These are phyloP conservation scores for Anomalospiza imberbis DNA, from an alignment of 2,797 vertebrate species.

Conservation along the genomic window DNA sequence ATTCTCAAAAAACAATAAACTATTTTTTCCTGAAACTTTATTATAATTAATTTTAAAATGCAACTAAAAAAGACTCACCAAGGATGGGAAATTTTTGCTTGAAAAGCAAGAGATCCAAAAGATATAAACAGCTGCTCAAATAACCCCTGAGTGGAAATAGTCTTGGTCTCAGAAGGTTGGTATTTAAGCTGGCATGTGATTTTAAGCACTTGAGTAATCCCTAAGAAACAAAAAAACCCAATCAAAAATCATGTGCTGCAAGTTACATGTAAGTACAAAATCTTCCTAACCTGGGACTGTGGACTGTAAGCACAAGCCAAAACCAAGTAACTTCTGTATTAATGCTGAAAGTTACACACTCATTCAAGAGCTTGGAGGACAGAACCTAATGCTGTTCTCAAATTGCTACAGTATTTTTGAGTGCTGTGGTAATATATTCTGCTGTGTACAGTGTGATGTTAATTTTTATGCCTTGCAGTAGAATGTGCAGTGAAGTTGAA, in stretches of 20 bases:
- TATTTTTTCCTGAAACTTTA: background rate
- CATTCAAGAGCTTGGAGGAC: background rate
- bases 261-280: background rate
- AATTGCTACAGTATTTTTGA: conserved; percentile 27
- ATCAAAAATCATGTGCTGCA: background rate
- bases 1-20: conserved; percentile 4
- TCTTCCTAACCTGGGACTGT: background rate
- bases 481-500: conserved; percentile 28
- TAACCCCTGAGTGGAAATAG: background rate
- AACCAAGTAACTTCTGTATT: background rate
- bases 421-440: conserved; percentile 1
- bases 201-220: conserved; percentile 17
- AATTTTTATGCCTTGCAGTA: conserved; percentile 55
- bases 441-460: conserved; percentile 5
- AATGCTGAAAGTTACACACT: background rate
- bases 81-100: background rate
- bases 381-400: background rate
- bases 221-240: background rate
- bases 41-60: background rate
- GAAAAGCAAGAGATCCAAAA: conserved; percentile 1
- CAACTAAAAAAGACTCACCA: background rate
- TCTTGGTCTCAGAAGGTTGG: background rate
- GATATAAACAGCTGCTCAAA: conserved; percentile 4
- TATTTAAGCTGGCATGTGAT: conserved; percentile 31
- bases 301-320: background rate